Base-by-base conservation (phyloP, 2,113 vertebrate genomes). In the Rhinoderma darwinii region DNA sequence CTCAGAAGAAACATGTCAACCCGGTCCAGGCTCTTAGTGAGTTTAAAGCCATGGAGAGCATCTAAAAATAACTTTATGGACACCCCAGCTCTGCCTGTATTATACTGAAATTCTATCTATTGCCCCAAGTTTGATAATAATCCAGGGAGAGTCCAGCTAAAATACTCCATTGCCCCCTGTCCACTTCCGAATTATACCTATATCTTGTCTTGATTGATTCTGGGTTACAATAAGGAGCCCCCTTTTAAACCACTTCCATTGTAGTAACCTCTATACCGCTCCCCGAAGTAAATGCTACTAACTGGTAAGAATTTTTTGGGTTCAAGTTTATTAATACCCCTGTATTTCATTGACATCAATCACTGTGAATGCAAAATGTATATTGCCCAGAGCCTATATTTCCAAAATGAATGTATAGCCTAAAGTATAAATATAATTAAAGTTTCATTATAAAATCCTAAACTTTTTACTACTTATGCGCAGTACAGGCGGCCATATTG, bases 21-120 rank as follows among this genome's bases (percentile, higher is more conserved):
- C 56, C 56, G 4, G 79, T 82, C 25, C 79, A 82, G 56, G 79
- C 79, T 30, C 79, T 82, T n/a, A 82, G 79, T 63, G 79, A 82
- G 59, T 82, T 82, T 44, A 82, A 82, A 82, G 79, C 79, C n/a
- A 82, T 82, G 79, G 79, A 82, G 79, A 82, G 79, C 17, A 82
- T 82, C n/a, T 82, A 41, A 79, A 61, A 6, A 54, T 5, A 54
- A 47, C 27, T 32, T 44, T n/a, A 44, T 43, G 41, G 25, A 44
- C 39, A 25, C 70, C 41, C 73, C 43, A 50, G n/a, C n/a, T n/a
- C 27, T 76, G 73, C 73, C 73, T 15, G 39, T 20, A 76, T 50
- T 18, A 27, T 15, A 12, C 61, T 2, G n/a, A 15, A 30, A 63
- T 30, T 66, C 27, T 66, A 18, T 37, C 32, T 18, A 37, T 37